These are phyloP conservation scores for Scortum barcoo DNA, from an alignment of 2,113 vertebrate genomes.

Conservation along the genomic window DNA sequence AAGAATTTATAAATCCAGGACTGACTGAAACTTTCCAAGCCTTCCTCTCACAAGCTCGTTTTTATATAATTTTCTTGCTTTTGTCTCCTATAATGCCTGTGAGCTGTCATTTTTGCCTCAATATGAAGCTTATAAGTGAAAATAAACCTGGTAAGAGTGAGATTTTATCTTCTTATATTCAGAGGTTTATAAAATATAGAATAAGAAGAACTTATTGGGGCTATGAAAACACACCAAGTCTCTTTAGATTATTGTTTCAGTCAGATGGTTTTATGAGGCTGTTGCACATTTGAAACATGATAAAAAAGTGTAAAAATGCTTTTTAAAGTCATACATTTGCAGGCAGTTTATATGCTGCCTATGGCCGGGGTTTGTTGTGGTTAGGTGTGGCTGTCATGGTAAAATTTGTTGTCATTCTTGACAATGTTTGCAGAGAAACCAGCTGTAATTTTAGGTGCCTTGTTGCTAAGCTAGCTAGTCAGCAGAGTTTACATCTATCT, in stretches of 20 bases:
- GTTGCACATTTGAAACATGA: neutral
- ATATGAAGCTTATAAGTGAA: too few relatives aligned
- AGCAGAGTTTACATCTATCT: conserved; percentile 48
- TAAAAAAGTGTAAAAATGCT: neutral
- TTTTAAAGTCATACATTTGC: neutral
- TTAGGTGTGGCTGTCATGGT: conserved; percentile 2
- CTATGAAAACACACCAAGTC: neutral
- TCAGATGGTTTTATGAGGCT: neutral
- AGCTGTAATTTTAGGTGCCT: conserved; percentile 3
- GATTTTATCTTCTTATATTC: too few relatives aligned
- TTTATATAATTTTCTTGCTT: too few relatives aligned
- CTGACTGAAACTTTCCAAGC: too few relatives aligned
- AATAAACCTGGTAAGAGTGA: too few relatives aligned
- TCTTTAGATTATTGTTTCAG: neutral
- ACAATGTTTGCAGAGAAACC: conserved; percentile 20
- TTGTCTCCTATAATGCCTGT: too few relatives aligned
- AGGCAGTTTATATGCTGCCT: neutral
- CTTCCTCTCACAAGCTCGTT: too few relatives aligned
- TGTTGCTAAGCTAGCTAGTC: conserved; percentile 30
- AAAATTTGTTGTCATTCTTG: conserved; percentile 20
- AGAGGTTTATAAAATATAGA: too few relatives aligned
- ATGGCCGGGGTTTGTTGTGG: neutral
- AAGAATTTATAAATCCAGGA: too few relatives aligned
- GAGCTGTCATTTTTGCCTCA: too few relatives aligned
- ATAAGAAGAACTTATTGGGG: neutral